A percentile compares a stretch with the other conserved stretches of the same genome.
Conservation (phyloP, 2,797 vertebrate genomes). For the Amniataba percoides region DNA sequence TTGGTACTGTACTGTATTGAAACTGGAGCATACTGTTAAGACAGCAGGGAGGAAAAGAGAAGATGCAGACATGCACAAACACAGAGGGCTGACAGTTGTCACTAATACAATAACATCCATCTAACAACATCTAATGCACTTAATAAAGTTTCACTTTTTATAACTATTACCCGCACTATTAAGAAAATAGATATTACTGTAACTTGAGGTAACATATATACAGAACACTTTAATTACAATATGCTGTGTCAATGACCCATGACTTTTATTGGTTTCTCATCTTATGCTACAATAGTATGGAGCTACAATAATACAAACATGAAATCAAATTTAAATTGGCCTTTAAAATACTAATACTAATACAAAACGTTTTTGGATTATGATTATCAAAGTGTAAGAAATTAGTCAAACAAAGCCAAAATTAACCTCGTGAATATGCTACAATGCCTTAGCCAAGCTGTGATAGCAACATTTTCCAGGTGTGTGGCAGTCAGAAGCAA, state of each 20-base stretch:
- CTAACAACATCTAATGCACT: not conserved
- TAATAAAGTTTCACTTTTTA: not conserved
- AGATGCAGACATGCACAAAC: conserved; percentile 2
- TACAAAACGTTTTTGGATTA: no score
- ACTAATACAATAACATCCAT: not conserved
- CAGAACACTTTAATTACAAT: not conserved
- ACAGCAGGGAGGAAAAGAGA: not conserved
- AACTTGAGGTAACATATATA: no score
- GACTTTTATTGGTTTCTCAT: not conserved
- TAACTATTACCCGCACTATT: not conserved
- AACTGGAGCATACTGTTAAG: conserved; percentile 10
- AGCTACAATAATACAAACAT: not conserved
- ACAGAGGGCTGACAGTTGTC: not conserved
- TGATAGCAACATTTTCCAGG: no score
- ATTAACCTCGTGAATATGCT: not conserved
- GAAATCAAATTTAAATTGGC: not conserved
- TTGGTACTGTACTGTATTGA: conserved; percentile 12
- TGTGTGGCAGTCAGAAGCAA: not conserved
- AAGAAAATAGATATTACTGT: not conserved
- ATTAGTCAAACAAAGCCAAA: not conserved
- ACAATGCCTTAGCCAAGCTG: no score
- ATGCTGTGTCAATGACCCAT: not conserved
- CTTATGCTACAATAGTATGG: not conserved
- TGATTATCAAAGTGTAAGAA: not conserved
- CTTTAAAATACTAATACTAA: no score